Evolutionary conservation across 2,797 vertebrate species (phyloP), one percentile per base, ranked within the genome.

Genomic region (Pseudomugil gertrudae): DNA sequence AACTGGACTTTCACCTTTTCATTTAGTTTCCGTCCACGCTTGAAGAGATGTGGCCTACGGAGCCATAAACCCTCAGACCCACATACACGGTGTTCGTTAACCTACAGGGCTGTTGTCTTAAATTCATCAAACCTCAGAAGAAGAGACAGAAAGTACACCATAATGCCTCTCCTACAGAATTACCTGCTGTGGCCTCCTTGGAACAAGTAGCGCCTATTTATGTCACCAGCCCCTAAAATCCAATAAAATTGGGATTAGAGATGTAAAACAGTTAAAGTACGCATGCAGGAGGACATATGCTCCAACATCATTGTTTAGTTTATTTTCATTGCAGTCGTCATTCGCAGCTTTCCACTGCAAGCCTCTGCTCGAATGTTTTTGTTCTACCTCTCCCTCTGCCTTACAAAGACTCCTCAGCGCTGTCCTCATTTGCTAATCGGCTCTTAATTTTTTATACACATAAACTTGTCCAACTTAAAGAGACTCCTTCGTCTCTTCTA

Each of bases 111-210:
- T 86, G 77, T 70, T 52, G 75, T 89, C 80, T 85, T 74, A 66
- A 84, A 82, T 79, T 71, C 79, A 78, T 74, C 72, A 71, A 81
- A 90, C 86, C 90, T 87, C 85, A 78, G 77, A 36, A 30, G 78
- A 69, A 77, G 80, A 87, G 72, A 86, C 65, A 71, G 84, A 77
- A 71, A 78, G 86, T 83, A 7, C 87, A 92, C 91, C 90, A 65
- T 67, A 83, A 92, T 92, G 90, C 91, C 91, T 92, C 90, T 86
- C 83, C 75, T 72, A 79, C 79, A 85, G 84, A 78, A 63, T 79
- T 81, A 87, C 89, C 90, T 88, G 88, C 86, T 90, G 90, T 90
- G 87, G 89, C 90, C 87, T 90, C 84, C 80, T 81, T 56, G 54
- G 60, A 60, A 84, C 67, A 66, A 74, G 75, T 74, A 80, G 78